phyloP scores from a whole-genome alignment of 2,113 vertebrate species.

The Cynoglossus semilaevis region DNA sequence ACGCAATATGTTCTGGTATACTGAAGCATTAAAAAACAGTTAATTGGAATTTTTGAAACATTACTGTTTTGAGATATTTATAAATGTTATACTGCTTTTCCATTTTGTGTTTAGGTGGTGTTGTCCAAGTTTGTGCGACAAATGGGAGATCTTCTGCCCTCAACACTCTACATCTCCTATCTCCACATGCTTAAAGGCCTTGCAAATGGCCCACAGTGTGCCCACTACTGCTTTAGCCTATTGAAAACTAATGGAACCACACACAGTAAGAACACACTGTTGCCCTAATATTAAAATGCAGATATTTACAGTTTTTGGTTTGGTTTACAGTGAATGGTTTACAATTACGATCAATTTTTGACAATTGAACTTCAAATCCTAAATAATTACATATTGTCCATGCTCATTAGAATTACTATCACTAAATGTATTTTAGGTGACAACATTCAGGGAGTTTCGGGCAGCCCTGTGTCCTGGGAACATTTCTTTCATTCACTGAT shows the following conservation, averaged over 20 bases:
- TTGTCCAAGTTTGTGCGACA: slow-evolving; percentile 98
- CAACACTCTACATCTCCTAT: slow-evolving; percentile 93
- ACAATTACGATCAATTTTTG: too few relatives aligned
- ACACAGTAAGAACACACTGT: slow-evolving; percentile 80
- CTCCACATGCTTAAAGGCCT: slow-evolving; percentile 93
- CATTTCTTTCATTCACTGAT: slow-evolving; percentile 97
- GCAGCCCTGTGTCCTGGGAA: slow-evolving; percentile 95
- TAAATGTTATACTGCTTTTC: neutral
- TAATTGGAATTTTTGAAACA: neutral
- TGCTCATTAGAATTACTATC: too few relatives aligned
- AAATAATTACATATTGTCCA: too few relatives aligned
- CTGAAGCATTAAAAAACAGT: too few relatives aligned
- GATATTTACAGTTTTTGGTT: neutral
- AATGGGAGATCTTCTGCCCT: slow-evolving; percentile 95
- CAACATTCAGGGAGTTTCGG: slow-evolving; percentile 88
- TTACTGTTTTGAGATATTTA: neutral
- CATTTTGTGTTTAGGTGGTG: slow-evolving; percentile 83
- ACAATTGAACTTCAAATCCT: too few relatives aligned
- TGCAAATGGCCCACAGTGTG: slow-evolving; percentile 90
- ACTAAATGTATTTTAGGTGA: slow-evolving; percentile 75
- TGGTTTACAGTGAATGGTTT: too few relatives aligned
- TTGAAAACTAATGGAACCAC: slow-evolving; percentile 95
- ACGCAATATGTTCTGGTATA: neutral
- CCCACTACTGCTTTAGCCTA: slow-evolving; percentile 96
- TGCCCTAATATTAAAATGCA: neutral